These are phyloP conservation scores for Rhyzopertha dominica DNA, from an alignment of 1,140 invertebrate species.

Conservation along the genomic window DNA sequence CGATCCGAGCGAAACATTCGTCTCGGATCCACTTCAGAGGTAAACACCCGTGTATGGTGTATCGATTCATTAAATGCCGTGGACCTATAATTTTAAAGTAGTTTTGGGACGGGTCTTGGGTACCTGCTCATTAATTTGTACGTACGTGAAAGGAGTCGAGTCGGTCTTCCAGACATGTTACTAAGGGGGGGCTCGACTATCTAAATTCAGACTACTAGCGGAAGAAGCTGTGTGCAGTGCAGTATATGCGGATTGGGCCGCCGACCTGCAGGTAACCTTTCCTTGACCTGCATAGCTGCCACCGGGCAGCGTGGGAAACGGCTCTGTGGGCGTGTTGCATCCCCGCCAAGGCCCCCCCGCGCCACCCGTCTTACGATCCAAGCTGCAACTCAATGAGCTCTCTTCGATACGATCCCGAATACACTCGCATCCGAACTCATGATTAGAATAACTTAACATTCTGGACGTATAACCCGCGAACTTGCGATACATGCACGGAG, in stretches of 20 bases:
- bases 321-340: slow-evolving; percentile 45
- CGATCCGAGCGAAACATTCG: not conserved
- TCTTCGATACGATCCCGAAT: slow-evolving; percentile 37
- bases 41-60: not conserved
- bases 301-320: slow-evolving; percentile 46
- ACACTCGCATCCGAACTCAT: slow-evolving; percentile 40
- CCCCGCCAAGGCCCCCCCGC: slow-evolving; percentile 29
- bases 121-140: not conserved
- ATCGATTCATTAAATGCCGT: not conserved
- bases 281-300: slow-evolving; percentile 48
- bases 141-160: not conserved
- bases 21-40: not conserved
- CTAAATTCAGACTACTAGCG: slow-evolving; percentile 3
- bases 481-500: no score
- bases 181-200: no score
- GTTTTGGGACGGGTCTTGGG: slow-evolving; percentile 9
- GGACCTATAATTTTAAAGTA: slow-evolving; percentile 1
- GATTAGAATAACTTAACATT: slow-evolving; percentile 41
- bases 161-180: not conserved
- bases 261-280: slow-evolving; percentile 46
- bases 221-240: slow-evolving; percentile 2
- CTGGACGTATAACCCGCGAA: no score
- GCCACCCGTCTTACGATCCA: slow-evolving; percentile 32
- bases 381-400: slow-evolving; percentile 45
- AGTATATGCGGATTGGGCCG: slow-evolving; percentile 43